Evolutionary conservation across 2,797 vertebrate genomes (phyloP).

Genomic region (Danio choprae): DNA sequence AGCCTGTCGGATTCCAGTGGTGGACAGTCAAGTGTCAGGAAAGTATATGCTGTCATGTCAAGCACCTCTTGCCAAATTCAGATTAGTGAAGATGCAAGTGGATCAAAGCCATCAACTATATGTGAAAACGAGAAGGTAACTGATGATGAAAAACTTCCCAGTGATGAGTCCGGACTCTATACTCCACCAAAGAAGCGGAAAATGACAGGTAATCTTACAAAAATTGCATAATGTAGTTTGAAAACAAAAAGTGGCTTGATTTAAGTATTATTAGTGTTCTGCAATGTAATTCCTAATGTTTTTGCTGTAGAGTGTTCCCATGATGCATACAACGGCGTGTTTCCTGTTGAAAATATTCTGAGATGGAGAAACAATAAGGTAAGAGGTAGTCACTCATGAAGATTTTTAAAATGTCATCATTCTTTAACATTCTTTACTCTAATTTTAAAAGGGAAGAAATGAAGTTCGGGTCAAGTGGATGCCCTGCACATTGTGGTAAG

Average conservation of each 20-base stretch:
- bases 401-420: not conserved
- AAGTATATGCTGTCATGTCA: conserved; percentile 29
- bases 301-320: conserved; percentile 51
- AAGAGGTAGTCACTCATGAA: not conserved
- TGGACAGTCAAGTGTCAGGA: conserved; percentile 25
- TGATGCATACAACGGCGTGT: conserved; percentile 57
- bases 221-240: not conserved
- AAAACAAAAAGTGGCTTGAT: not conserved
- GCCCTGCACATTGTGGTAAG: conserved; percentile 63
- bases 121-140: conserved; percentile 11
- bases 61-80: conserved; percentile 14
- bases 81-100: conserved; percentile 24
- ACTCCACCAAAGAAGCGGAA: conserved; percentile 47
- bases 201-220: conserved; percentile 47
- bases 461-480: conserved; percentile 63
- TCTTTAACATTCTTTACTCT: not conserved
- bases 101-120: conserved; percentile 1
- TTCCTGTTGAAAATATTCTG: conserved; percentile 62
- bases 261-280: not conserved
- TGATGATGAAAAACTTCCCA: conserved; percentile 23
- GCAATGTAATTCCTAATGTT: not conserved
- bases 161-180: conserved; percentile 29
- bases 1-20: conserved; percentile 9
- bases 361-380: conserved; percentile 59
- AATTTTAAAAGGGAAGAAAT: conserved; percentile 49